A percentile compares a stretch with the other conserved stretches of the same genome.
These are phyloP conservation scores for Arbacia lixula DNA, from an alignment of 53 echinoderm and acorn worm genomes.

Conservation along the genomic window DNA sequence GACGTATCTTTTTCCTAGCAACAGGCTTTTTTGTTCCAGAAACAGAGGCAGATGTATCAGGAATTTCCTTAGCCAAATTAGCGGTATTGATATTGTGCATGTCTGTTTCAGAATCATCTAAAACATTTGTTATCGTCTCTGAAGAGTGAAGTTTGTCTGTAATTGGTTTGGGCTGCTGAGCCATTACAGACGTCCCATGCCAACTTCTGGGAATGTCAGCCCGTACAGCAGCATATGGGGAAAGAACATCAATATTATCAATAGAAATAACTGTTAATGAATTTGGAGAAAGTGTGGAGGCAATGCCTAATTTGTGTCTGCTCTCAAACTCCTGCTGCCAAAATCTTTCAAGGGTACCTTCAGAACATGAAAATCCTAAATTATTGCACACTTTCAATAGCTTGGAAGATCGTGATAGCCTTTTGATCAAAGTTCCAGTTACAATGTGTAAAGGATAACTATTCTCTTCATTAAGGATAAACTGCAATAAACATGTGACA, in stretches of 20 bases:
- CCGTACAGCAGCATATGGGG: conserved; percentile 32
- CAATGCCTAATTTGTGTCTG: background rate
- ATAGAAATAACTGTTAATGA: conserved; percentile 5
- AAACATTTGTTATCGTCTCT: background rate
- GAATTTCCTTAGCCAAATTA: background rate
- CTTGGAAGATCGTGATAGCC: conserved; percentile 9
- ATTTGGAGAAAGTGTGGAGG: background rate
- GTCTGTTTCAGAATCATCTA: background rate
- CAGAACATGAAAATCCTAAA: conserved; percentile 14
- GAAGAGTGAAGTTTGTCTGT: conserved; percentile 6
- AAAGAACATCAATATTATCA: conserved; percentile 33
- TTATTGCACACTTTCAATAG: background rate
- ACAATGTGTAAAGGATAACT: conserved; percentile 30
- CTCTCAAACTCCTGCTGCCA: background rate
- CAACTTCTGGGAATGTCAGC: conserved; percentile 29
- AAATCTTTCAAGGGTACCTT: conserved; percentile 10
- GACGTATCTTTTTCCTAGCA: conserved; percentile 9
- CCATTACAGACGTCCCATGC: conserved; percentile 65
- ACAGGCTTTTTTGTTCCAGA: background rate
- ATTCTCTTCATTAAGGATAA: conserved; percentile 19
- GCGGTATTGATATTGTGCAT: background rate
- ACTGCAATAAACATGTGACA: conserved; percentile 3
- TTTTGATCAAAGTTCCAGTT: conserved; percentile 4
- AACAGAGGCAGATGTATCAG: background rate
- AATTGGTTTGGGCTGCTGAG: conserved; percentile 38